phyloP scores from a whole-genome alignment of 2,888 invertebrate genomes.

The Phymatocera aterrima region DNA sequence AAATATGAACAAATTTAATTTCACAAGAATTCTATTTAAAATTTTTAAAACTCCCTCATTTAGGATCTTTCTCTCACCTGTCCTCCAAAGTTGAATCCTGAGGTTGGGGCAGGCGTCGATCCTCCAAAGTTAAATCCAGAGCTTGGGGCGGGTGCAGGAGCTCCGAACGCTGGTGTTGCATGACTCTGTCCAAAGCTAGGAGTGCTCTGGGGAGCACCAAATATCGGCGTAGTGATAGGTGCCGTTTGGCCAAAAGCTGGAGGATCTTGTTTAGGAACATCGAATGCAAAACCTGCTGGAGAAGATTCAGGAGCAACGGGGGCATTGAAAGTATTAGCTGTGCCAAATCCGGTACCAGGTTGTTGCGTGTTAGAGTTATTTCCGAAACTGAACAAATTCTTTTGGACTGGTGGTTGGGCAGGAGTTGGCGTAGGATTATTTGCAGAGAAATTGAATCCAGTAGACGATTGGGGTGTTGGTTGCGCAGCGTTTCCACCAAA shows the following conservation, averaged over 20 bases:
- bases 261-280: conserved; percentile 58
- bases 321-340: conserved; percentile 55
- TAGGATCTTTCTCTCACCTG: no score
- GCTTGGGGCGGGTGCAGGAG: conserved; percentile 27
- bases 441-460: conserved; percentile 32
- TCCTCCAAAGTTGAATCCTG: conserved; percentile 12
- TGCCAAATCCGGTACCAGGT: conserved; percentile 58
- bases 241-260: conserved; percentile 61
- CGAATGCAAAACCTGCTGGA: conserved; percentile 61
- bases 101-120: conserved; percentile 49
- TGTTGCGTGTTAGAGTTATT: conserved; percentile 48
- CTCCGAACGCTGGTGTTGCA: conserved; percentile 54
- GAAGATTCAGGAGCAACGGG: conserved; percentile 52
- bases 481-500: conserved; percentile 60
- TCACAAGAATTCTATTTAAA: background rate
- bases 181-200: conserved; percentile 51
- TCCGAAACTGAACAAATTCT: conserved; percentile 63
- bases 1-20: conserved; percentile 4
- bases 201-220: conserved; percentile 58
- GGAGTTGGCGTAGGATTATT: conserved; percentile 46
- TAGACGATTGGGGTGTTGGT: conserved; percentile 53
- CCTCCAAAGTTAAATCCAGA: conserved; percentile 65
- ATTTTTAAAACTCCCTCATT: no score
- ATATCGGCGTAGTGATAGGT: conserved; percentile 57
- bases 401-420: conserved; percentile 49